phyloP scores from a whole-genome alignment of 2,888 invertebrate genomes.

The Cryptophagus acutangulus region DNA sequence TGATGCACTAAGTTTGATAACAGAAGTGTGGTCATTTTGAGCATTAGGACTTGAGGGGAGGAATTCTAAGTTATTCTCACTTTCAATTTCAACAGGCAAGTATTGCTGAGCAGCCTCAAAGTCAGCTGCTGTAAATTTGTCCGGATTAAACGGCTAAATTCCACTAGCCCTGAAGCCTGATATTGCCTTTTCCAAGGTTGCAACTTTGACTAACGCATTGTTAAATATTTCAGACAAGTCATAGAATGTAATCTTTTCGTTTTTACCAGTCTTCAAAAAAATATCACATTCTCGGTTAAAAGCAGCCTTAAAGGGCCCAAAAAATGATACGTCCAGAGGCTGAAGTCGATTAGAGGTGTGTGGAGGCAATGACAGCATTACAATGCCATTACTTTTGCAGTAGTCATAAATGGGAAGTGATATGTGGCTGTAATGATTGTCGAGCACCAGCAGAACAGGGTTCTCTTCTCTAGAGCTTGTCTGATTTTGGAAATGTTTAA shows the following conservation, averaged over 20 bases:
- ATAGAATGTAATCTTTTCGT: constrained; percentile 13
- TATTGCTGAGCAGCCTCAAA: too few relatives aligned
- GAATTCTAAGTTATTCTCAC: too few relatives aligned
- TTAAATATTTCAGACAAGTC: constrained; percentile 15
- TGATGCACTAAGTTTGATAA: too few relatives aligned
- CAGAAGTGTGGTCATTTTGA: too few relatives aligned
- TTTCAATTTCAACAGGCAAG: too few relatives aligned
- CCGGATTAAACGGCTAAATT: constrained; percentile 13
- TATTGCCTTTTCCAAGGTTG: constrained; percentile 14
- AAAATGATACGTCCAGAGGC: constrained; percentile 18
- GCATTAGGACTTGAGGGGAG: too few relatives aligned
- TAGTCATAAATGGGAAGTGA: constrained; percentile 26
- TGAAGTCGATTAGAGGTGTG: constrained; percentile 18
- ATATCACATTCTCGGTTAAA: constrained; percentile 17
- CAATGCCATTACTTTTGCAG: too few relatives aligned
- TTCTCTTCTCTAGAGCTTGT: constrained; percentile 5
- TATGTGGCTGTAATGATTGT: constrained; percentile 31
- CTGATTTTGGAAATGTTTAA: constrained; percentile 6
- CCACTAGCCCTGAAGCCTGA: constrained; percentile 15
- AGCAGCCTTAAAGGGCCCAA: constrained; percentile 11
- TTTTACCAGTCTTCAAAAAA: constrained; percentile 7
- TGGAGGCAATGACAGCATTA: constrained; percentile 11
- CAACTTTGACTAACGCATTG: constrained; percentile 11
- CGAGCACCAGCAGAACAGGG: constrained; percentile 23
- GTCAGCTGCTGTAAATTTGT: constrained; percentile 2